phyloP scores from a whole-genome alignment of 1,140 invertebrate species.

The Drosophila obscura region DNA sequence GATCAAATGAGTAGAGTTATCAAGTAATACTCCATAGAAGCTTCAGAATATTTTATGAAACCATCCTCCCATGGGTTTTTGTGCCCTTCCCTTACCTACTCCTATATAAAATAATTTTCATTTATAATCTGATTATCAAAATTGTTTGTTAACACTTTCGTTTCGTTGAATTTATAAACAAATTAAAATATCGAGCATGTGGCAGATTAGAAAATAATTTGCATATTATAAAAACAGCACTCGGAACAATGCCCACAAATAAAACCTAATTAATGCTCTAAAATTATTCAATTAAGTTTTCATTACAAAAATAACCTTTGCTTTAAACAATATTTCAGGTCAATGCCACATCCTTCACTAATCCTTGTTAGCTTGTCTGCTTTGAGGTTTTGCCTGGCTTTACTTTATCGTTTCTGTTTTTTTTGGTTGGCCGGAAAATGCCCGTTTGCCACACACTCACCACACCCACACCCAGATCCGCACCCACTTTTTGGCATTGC shows the following conservation, averaged over 20 bases:
- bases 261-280: slow-evolving; percentile 19
- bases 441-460: neutral
- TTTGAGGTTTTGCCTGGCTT: slow-evolving; percentile 55
- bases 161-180: slow-evolving; percentile 35
- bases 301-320: slow-evolving; percentile 12
- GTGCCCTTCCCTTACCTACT: neutral
- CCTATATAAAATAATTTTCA: slow-evolving; percentile 22
- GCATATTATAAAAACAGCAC: slow-evolving; percentile 17
- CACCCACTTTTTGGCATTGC: slow-evolving; percentile 4
- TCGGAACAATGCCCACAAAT: slow-evolving; percentile 7
- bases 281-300: slow-evolving; percentile 28
- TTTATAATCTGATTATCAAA: slow-evolving; percentile 42
- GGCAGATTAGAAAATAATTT: slow-evolving; percentile 39
- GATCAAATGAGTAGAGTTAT: too few relatives aligned
- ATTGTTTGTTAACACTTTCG: slow-evolving; percentile 40
- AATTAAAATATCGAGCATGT: slow-evolving; percentile 10
- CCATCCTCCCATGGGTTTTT: neutral
- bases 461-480: neutral
- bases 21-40: too few relatives aligned
- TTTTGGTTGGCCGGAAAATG: neutral
- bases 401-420: neutral
- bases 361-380: slow-evolving; percentile 71
- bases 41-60: too few relatives aligned
- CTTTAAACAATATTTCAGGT: slow-evolving; percentile 33
- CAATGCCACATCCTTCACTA: slow-evolving; percentile 41